A percentile compares a stretch with the other conserved stretches of the same genome.
These are phyloP conservation scores for Anoplius nigerrimus DNA, from an alignment of 2,888 invertebrate genomes.

Conservation along the genomic window DNA sequence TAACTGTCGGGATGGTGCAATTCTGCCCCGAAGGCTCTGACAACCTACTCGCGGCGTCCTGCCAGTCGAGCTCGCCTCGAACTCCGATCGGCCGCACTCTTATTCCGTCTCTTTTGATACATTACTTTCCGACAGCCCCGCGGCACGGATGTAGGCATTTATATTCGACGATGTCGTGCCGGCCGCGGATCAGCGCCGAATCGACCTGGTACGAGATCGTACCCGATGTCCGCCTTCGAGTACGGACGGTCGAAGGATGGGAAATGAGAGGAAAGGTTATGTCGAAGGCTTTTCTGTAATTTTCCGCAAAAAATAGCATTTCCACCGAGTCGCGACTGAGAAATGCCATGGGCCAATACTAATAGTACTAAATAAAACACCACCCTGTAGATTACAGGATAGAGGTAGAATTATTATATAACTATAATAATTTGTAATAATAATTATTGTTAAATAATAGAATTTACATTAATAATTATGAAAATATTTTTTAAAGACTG, in stretches of 20 bases:
- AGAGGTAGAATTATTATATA: too few species aligned
- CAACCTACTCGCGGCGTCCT: constrained; percentile 64
- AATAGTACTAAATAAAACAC: too few species aligned
- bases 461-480: too few species aligned
- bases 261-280: background rate
- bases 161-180: background rate
- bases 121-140: constrained; percentile 47
- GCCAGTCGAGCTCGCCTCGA: constrained; percentile 39
- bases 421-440: too few species aligned
- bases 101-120: constrained; percentile 51
- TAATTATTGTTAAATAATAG: too few species aligned
- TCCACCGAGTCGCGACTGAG: too few species aligned
- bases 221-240: background rate
- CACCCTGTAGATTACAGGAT: too few species aligned
- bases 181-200: background rate
- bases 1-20: constrained; percentile 72
- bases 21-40: constrained; percentile 70
- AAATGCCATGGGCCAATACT: too few species aligned
- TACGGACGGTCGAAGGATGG: background rate
- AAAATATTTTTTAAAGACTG: too few species aligned
- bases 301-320: too few species aligned
- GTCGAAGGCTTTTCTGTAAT: too few species aligned
- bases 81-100: constrained; percentile 44
- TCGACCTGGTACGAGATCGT: background rate
- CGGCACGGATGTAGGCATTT: constrained; percentile 34